These are phyloP conservation scores for Phylloscopus collybita DNA, from an alignment of 2,797 vertebrate genomes.

Conservation along the genomic window DNA sequence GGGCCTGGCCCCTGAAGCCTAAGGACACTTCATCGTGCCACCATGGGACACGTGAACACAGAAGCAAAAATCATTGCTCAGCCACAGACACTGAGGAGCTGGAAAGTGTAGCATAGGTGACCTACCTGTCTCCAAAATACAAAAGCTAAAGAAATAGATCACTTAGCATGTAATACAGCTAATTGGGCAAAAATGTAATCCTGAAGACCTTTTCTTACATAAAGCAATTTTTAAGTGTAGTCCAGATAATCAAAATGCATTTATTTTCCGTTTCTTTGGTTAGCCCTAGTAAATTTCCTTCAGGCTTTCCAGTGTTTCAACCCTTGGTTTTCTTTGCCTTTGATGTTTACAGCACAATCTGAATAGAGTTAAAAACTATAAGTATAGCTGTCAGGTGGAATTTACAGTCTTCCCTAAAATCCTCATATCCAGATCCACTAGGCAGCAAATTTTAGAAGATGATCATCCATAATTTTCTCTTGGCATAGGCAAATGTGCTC, in stretches of 20 bases:
- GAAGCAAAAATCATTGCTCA: neutral
- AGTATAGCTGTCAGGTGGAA: neutral
- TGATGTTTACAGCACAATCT: neutral
- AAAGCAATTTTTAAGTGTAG: neutral
- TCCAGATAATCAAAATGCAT: neutral
- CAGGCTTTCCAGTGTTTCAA: neutral
- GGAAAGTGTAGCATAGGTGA: neutral
- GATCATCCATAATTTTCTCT: neutral
- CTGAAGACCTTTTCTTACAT: neutral
- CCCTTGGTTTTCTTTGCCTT: neutral
- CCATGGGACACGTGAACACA: neutral
- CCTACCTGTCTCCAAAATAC: neutral
- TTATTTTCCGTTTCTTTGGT: neutral
- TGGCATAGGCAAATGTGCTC: neutral
- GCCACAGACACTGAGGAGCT: neutral
- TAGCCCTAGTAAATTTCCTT: neutral
- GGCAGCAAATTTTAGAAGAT: neutral
- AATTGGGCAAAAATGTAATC: neutral
- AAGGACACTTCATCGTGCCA: neutral
- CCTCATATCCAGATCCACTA: neutral
- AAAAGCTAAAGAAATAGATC: neutral
- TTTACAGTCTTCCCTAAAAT: neutral
- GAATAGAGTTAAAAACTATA: neutral
- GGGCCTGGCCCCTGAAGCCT: neutral
- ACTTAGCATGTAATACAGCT: neutral